Base-by-base conservation (phyloP, 1,140 invertebrate species). In the Philotrypesis tridentata region DNA sequence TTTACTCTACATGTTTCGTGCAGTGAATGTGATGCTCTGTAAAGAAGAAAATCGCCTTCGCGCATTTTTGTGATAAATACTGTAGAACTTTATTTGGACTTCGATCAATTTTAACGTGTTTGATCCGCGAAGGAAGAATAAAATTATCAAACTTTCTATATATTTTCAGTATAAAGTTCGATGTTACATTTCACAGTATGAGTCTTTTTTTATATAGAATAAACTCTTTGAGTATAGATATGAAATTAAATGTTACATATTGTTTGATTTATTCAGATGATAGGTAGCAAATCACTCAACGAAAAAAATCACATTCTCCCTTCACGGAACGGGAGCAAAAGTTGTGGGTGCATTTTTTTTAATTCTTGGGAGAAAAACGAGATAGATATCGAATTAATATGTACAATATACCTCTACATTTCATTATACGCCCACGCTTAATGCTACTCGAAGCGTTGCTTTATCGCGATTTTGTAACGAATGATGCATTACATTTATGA, bases 401-500 rank as follows among this genome's bases (percentile, higher is more conserved):
- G 27, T 23, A 27, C 5, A 21, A 55, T 48, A 2, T 71, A 11
- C 73, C 23, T 61, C 40, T n/a, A n/a, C n/a, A n/a, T n/a, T n/a
- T n/a, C n/a, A n/a, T n/a, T n/a, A n/a, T 29, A 37, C 63, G 25
- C 60, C 70, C 29, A 73, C 31, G 21, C 61, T n/a, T 68, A 25
- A 74, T 55, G 55, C 71, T 67, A 73, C 21, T 63, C 70, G 12
- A 29, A 80, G 61, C 12, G 40, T 5, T 29, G 65, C 72, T 76
- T 82, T 71, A 7, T 70, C 29, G 67, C 23, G 17, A 77, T 76
- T 82, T 81, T 68, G 21, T 75, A 60, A 81, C 40, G 33, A 73
- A 55, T 33, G 31, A 67, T 14, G 21, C 67, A 74, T 12, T 48
- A 25, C 67, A 80, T 27, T 29, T 65, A 65, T 33, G n/a, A 74